phyloP scores from a whole-genome alignment of 1,140 invertebrate genomes.

The Muscidifurax raptorellus region DNA sequence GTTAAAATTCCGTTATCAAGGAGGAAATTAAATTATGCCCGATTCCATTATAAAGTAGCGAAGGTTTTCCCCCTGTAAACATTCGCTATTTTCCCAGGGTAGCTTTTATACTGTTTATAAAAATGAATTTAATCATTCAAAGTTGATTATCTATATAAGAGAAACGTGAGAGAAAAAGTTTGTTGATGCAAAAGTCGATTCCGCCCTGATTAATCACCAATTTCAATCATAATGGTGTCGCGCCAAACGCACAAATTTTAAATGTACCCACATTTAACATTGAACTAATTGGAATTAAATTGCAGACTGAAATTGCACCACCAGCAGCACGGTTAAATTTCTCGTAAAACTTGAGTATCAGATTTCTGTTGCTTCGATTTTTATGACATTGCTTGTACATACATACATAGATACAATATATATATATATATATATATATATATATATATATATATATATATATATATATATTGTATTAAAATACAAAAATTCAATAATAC shows the following conservation, averaged over 20 bases:
- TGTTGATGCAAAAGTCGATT: conserved; percentile 15
- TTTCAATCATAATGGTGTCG: conserved; percentile 34
- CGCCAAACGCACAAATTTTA: conserved; percentile 31
- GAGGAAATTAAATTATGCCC: not conserved
- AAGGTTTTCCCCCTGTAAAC: conserved; percentile 28
- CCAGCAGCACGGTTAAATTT: not conserved
- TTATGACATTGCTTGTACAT: conserved; percentile 38
- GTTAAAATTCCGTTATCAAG: not conserved
- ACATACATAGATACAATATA: conserved; percentile 16
- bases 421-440: too few relatives aligned
- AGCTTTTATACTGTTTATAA: conserved; percentile 41
- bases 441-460: too few relatives aligned
- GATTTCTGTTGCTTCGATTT: conserved; percentile 44
- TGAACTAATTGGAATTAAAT: conserved; percentile 14
- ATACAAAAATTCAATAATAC: conserved; percentile 13
- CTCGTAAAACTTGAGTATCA: conserved; percentile 27
- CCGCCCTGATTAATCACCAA: conserved; percentile 25
- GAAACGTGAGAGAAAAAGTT: not conserved
- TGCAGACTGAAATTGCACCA: conserved; percentile 31
- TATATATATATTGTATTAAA: conserved; percentile 10
- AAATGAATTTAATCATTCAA: conserved; percentile 15
- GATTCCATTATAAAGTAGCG: conserved; percentile 16
- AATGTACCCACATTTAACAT: conserved; percentile 44
- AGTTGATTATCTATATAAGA: not conserved
- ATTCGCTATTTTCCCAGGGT: conserved; percentile 43